phyloP scores from a whole-genome alignment of 2,797 vertebrate species.

The Potorous gilbertii region DNA sequence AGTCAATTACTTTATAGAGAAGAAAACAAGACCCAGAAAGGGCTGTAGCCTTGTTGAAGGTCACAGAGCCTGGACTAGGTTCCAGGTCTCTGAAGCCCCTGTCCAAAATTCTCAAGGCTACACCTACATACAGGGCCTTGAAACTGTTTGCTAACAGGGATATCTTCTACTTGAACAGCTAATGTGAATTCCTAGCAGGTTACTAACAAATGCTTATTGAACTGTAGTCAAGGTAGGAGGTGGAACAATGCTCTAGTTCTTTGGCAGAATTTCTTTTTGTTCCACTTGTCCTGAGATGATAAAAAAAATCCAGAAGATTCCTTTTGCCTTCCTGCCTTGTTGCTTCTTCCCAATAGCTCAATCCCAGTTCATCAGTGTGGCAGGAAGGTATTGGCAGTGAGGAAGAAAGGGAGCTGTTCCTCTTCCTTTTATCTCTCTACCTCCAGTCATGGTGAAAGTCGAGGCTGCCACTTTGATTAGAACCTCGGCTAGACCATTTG shows the following conservation, averaged over 20 bases:
- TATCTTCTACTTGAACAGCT: conserved; percentile 50
- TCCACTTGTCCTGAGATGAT: conserved; percentile 16
- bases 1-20: neutral
- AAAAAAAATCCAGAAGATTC: neutral
- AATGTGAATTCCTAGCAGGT: conserved; percentile 31
- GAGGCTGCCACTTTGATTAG: neutral
- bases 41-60: neutral
- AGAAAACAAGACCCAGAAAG: neutral
- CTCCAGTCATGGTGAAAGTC: neutral
- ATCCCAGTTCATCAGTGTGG: neutral
- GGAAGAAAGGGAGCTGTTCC: neutral
- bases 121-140: conserved; percentile 12
- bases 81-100: neutral
- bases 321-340: neutral
- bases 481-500: neutral
- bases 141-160: conserved; percentile 19
- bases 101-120: neutral
- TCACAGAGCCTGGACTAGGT: neutral
- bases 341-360: neutral
- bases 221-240: too few species aligned
- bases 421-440: neutral
- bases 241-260: neutral
- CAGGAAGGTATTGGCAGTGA: neutral
- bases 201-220: conserved; percentile 50
- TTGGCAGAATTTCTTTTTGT: conserved; percentile 18